Base-by-base conservation (phyloP, 2,797 vertebrate species). In the Sebastes ruberrimus region DNA sequence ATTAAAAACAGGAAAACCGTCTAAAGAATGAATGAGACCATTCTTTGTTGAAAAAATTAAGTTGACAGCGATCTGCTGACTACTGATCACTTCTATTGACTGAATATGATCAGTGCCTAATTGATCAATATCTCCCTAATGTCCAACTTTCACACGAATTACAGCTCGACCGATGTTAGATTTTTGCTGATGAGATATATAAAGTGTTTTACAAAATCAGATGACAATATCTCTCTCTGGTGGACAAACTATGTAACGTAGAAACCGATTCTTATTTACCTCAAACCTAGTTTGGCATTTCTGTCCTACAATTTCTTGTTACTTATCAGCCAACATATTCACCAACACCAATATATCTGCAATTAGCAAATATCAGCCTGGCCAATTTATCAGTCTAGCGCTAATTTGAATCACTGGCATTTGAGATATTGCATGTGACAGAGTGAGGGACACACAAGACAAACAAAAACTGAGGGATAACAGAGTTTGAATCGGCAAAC, bases 1-100 rank as follows among this genome's bases (percentile, higher is more conserved):
- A 60, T 74, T 46, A 63, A 63, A 80, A 74, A 71, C 20, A 76
- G 10, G 10, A 59, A 55, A 73, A 66, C 13, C 38, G 61, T 27
- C 25, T 28, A 11, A 78, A 72, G 25, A 13, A 55, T 5, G 5
- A 82, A 62, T 2, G 30, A 28, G 2, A 8, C 55, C 1, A 6
- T 42, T 28, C 25, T 70, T 7, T 56, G 11, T 57, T 18, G 6
- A 57, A 72, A 60, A 46, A 46, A 46, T 7, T 7, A 16, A 30
- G 2, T 2, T 14, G 57, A 27, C 52, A 10, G 2, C 23, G 18
- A 6, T 23, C 14, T 35, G 6, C 30, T 25, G 33, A 25, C 32
- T 20, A 30, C 6, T 30, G 46, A 55, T 53, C 10, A 28, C 28
- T 6, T 62, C 42, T 27, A n/a, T 52, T 9, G 1, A 4, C 18